Conservation (phyloP, 2,888 invertebrate genomes). For the Mythimna lalbum region DNA sequence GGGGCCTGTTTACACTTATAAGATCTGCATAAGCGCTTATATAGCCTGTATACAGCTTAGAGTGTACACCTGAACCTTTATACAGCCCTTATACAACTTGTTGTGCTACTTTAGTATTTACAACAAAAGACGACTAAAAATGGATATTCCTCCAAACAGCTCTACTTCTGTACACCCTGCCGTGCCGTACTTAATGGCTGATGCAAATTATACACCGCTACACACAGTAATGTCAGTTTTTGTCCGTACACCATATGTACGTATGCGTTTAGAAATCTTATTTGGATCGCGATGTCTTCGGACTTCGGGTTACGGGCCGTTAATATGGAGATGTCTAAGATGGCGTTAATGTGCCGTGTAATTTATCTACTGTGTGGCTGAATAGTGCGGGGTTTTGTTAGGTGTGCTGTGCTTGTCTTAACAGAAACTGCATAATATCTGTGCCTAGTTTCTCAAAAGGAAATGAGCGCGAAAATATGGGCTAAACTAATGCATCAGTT, state of each 20-base stretch:
- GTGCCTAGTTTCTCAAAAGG: too few species aligned
- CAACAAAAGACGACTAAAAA: neutral
- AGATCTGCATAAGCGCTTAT: too few species aligned
- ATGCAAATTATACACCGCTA: conserved; percentile 63
- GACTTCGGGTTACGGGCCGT: conserved; percentile 36
- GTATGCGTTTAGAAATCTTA: conserved; percentile 58
- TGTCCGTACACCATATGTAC: conserved; percentile 30
- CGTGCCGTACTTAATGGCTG: conserved; percentile 51
- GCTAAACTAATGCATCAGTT: too few species aligned
- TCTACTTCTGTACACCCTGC: conserved; percentile 17
- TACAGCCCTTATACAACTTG: too few species aligned
- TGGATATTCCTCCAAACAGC: conserved; percentile 3
- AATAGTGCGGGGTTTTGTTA: neutral
- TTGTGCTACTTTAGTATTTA: too few species aligned
- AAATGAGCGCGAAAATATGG: too few species aligned
- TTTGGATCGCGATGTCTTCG: conserved; percentile 58
- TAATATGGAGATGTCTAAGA: conserved; percentile 41
- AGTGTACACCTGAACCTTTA: too few species aligned
- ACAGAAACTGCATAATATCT: too few species aligned
- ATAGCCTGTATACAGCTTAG: too few species aligned
- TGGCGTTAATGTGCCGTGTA: conserved; percentile 44
- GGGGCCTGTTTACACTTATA: too few species aligned
- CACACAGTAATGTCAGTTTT: conserved; percentile 60
- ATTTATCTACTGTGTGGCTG: conserved; percentile 17
- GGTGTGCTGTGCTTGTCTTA: neutral